Evolutionary conservation across 2,797 vertebrate genomes (phyloP).

Genomic region (Micropoecilia bifurca): DNA sequence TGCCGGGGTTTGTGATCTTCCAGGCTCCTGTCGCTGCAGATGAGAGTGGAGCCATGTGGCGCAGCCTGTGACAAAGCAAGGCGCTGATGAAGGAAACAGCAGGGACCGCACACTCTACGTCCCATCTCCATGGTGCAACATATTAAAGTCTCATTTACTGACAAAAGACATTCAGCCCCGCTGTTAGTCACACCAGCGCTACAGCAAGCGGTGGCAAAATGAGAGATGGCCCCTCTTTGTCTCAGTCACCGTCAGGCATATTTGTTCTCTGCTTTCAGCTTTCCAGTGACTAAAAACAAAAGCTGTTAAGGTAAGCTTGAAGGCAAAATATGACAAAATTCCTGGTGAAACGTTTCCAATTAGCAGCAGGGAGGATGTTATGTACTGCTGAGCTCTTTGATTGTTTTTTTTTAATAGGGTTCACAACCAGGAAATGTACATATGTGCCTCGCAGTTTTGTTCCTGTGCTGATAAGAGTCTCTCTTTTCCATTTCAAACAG

Average conservation of each 20-base stretch:
- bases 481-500: slow-evolving; percentile 76
- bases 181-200: slow-evolving; percentile 74
- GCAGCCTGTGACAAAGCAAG: slow-evolving; percentile 69
- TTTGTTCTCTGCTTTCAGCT: slow-evolving; percentile 36
- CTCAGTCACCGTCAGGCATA: slow-evolving; percentile 59
- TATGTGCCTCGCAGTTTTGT: slow-evolving; percentile 46
- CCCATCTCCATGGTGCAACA: slow-evolving; percentile 79
- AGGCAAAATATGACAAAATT: slow-evolving; percentile 28
- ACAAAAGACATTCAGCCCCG: slow-evolving; percentile 78
- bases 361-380: slow-evolving; percentile 27
- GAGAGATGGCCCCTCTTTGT: slow-evolving; percentile 65
- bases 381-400: slow-evolving; percentile 24
- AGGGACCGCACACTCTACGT: slow-evolving; percentile 71
- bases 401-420: slow-evolving; percentile 22
- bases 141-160: slow-evolving; percentile 86
- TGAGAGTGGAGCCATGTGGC: slow-evolving; percentile 62
- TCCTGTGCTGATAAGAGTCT: slow-evolving; percentile 50
- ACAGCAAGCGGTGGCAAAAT: slow-evolving; percentile 67
- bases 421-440: slow-evolving; percentile 52
- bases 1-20: slow-evolving; percentile 54
- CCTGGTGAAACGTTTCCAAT: slow-evolving; percentile 14
- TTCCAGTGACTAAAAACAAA: slow-evolving; percentile 5
- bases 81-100: slow-evolving; percentile 76
- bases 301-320: slow-evolving; percentile 21
- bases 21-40: slow-evolving; percentile 54